These are phyloP conservation scores for Peromyscus eremicus DNA, from an alignment of 2,797 vertebrate genomes.

Conservation along the genomic window DNA sequence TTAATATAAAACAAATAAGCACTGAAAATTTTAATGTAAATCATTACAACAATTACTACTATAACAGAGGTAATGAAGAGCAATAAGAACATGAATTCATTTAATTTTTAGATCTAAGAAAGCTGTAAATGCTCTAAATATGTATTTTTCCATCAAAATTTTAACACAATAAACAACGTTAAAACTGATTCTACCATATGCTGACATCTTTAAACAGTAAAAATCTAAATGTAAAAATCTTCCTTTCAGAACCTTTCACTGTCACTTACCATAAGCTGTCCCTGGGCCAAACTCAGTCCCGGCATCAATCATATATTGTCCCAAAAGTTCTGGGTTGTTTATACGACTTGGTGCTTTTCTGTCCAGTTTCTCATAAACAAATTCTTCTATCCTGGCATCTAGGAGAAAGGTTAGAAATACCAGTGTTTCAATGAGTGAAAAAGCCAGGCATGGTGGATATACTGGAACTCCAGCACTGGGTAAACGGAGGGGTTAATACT, in stretches of 20 bases:
- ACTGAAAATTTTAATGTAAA: slow-evolving; percentile 21
- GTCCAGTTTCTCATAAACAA: slow-evolving; percentile 99
- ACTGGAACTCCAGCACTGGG: not conserved
- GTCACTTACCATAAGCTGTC: slow-evolving; percentile 95
- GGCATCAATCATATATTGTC: slow-evolving; percentile 97
- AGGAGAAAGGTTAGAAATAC: slow-evolving; percentile 79
- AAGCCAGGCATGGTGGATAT: not conserved
- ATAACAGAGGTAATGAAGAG: slow-evolving; percentile 10
- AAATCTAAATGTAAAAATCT: slow-evolving; percentile 30
- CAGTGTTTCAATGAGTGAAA: slow-evolving; percentile 74
- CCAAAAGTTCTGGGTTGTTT: slow-evolving; percentile 97
- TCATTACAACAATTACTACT: not conserved
- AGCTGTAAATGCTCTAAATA: slow-evolving; percentile 43
- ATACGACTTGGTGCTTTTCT: slow-evolving; percentile 96
- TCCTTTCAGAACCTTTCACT: slow-evolving; percentile 44
- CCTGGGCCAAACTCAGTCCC: slow-evolving; percentile 97
- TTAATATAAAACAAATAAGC: slow-evolving; percentile 48
- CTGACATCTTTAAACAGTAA: slow-evolving; percentile 24
- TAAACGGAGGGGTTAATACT: too few species aligned
- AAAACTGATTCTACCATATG: slow-evolving; percentile 44
- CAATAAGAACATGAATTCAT: not conserved
- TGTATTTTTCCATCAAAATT: slow-evolving; percentile 52
- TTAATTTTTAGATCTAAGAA: slow-evolving; percentile 54
- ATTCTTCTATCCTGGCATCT: slow-evolving; percentile 99
- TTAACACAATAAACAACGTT: slow-evolving; percentile 55